Evolutionary conservation across 2,113 vertebrate species (phyloP).

Genomic region (Menura novaehollandiae): DNA sequence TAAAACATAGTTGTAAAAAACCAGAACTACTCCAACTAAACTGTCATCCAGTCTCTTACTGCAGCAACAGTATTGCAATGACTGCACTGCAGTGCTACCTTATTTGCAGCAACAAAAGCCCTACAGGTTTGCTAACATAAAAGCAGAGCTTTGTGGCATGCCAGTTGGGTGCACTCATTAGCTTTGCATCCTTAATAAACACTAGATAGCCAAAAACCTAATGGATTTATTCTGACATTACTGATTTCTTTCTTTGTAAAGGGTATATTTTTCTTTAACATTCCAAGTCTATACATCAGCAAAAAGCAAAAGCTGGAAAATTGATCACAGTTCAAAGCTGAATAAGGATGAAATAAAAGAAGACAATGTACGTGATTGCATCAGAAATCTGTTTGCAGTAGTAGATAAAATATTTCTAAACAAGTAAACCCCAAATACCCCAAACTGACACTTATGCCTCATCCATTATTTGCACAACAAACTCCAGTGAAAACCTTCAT

Average conservation of each 20-base stretch:
- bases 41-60: background rate
- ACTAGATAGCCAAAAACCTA: background rate
- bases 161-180: background rate
- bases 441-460: background rate
- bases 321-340: background rate
- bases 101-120: background rate
- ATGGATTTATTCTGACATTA: background rate
- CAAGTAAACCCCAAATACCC: background rate
- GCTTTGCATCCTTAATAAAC: background rate
- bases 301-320: background rate
- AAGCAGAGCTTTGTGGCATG: background rate
- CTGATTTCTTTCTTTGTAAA: background rate
- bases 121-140: background rate
- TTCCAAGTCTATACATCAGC: background rate
- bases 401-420: background rate
- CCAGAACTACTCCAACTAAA: background rate
- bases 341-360: background rate
- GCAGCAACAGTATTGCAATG: background rate
- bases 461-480: background rate
- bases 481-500: background rate
- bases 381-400: background rate
- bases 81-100: background rate
- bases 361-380: background rate
- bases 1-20: background rate
- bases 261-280: background rate